Evolutionary conservation across 2,888 invertebrate genomes (phyloP).

Genomic region (Euzophera pinguis): DNA sequence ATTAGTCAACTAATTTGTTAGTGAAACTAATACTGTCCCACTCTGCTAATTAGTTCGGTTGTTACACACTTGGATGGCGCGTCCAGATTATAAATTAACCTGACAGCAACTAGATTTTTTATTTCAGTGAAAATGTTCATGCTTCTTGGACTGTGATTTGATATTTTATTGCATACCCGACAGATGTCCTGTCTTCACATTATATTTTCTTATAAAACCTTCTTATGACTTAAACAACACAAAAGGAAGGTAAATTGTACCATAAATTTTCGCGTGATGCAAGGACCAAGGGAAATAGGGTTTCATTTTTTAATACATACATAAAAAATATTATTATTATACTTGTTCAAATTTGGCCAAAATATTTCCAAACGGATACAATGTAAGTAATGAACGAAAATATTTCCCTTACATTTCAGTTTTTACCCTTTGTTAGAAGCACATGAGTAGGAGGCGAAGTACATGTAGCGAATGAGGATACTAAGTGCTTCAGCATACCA

Average conservation of each 20-base stretch:
- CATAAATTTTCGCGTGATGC: no score
- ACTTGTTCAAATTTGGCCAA: no score
- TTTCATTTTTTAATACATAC: no score
- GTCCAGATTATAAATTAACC: conserved; percentile 6
- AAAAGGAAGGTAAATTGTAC: no score
- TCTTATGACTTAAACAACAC: no score
- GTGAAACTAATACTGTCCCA: conserved; percentile 26
- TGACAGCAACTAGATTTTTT: background rate
- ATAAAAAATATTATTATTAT: no score
- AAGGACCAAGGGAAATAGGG: no score
- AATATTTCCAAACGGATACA: background rate
- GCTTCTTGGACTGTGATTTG: background rate
- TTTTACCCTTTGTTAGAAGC: conserved; percentile 6
- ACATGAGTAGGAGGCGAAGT: conserved; percentile 1
- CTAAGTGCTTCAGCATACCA: conserved; percentile 9
- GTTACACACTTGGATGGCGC: conserved; percentile 1
- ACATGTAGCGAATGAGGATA: conserved; percentile 7
- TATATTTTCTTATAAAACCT: no score
- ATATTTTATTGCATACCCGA: background rate
- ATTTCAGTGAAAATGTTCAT: background rate
- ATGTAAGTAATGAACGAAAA: background rate
- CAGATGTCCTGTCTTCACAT: no score
- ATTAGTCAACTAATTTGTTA: conserved; percentile 27
- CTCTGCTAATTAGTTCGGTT: conserved; percentile 30
- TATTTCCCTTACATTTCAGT: conserved; percentile 1